Base-by-base conservation (phyloP, 1,140 invertebrate genomes). In the Antheraea mylitta region DNA sequence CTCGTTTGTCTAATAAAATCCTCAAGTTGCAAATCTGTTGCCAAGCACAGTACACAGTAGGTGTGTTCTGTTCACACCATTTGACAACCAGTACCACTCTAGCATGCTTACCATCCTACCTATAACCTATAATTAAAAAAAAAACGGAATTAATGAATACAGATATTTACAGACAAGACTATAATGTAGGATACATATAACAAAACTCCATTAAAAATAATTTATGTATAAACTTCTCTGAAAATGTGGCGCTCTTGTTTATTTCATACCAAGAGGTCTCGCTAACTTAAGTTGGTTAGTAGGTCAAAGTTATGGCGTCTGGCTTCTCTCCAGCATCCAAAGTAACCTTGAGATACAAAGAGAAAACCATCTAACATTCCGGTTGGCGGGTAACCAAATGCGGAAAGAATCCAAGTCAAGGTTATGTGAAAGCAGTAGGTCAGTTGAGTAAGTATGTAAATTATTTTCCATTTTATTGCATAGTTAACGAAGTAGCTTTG, bases 291-390 rank as follows among this genome's bases (percentile, higher is more conserved):
- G 37, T 18, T 8, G 64, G n/a, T 38, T 18, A 65, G 64, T 64
- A 70, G 74, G 69, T 71, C 71, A 76, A 76, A 73, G 71, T 69
- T 69, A 65, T 69, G 60, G 48, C n/a, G 13, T n/a, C 38, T 76
- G 74, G 69, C 71, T 38, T 45, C 18, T 13, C 38, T 73, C 71
- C 71, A 76, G 61, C 67, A 11, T 68, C 59, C 38, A 18, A 38
- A 65, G 16, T 53, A 53, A 48, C 37, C 16, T 65, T 48, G 45
- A 45, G 18, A 13, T n/a, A 18, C 11, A 64, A 18, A 48, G 64
- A 65, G 18, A 53, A 53, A 53, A 13, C 16, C 45, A 53, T 58
- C 45, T 66, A 48, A 71, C 68, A 60, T 45, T 36, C 58, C 37
- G 65, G 13, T 70, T 77, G 72, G 72, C 72, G 36, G 9, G 58